A percentile compares a stretch with the other conserved stretches of the same genome.
Conservation (phyloP, 2,113 vertebrate genomes). For the Heloderma charlesbogerti region DNA sequence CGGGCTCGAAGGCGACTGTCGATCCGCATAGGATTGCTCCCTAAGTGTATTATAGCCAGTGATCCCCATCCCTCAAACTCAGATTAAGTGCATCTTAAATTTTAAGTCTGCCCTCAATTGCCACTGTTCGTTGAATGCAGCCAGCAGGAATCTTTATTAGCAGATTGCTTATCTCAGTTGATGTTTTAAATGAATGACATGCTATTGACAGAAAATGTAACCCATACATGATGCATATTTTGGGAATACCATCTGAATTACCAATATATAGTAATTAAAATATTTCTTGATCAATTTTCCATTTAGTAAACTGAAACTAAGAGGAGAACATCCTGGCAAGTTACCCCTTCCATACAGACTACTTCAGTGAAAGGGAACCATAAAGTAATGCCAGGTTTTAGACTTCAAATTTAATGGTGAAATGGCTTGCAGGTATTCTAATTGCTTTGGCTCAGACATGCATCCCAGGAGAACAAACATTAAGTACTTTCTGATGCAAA, state of each 20-base stretch:
- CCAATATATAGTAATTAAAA: neutral
- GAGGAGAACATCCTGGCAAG: neutral
- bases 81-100: neutral
- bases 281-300: neutral
- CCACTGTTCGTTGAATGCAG: neutral
- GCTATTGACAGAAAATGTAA: conserved; percentile 1
- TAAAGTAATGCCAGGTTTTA: conserved; percentile 22
- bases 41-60: neutral
- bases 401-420: conserved; percentile 7
- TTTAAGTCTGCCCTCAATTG: neutral
- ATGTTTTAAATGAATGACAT: neutral
- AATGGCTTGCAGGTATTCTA: conserved; percentile 1
- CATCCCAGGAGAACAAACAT: conserved; percentile 12
- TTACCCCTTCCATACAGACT: conserved; percentile 33
- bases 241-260: neutral
- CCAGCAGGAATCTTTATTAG: neutral
- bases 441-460: conserved; percentile 22
- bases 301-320: neutral
- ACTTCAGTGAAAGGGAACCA: conserved; percentile 36
- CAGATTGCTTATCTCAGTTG: neutral
- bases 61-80: neutral
- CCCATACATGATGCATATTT: neutral
- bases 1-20: no score
- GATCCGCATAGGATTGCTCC: no score
- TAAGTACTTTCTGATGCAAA: neutral